Percentiles rank a stretch among this genome's conserved stretches.
phyloP scores from a whole-genome alignment of 1,140 invertebrate genomes.

The Schlechtendalia chinensis region DNA sequence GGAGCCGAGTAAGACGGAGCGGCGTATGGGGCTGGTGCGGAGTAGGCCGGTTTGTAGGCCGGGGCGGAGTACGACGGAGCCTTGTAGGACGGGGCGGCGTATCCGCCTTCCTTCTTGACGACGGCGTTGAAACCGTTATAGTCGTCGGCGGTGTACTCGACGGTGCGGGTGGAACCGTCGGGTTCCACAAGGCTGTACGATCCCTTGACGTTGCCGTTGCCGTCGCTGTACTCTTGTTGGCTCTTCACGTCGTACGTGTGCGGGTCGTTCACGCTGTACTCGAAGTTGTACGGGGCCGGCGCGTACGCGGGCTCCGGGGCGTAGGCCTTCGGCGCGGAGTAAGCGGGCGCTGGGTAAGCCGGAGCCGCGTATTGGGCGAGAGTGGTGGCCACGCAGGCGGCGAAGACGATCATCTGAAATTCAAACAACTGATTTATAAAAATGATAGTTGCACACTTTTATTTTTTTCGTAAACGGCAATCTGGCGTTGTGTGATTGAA shows the following conservation, averaged over 20 bases:
- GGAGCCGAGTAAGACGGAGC: slow-evolving; percentile 47
- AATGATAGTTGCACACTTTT: no score
- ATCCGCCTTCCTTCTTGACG: slow-evolving; percentile 51
- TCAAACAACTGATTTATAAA: no score
- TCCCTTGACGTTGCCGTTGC: slow-evolving; percentile 54
- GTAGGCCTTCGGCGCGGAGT: no score
- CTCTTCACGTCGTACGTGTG: slow-evolving; percentile 55
- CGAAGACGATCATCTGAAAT: slow-evolving; percentile 50
- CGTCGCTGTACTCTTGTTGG: slow-evolving; percentile 55
- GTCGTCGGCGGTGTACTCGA: slow-evolving; percentile 62
- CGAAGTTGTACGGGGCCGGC: slow-evolving; percentile 53
- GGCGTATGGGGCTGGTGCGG: slow-evolving; percentile 42
- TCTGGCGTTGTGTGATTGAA: no score
- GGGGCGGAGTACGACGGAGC: slow-evolving; percentile 46
- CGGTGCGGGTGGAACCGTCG: slow-evolving; percentile 62
- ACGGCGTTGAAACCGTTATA: slow-evolving; percentile 54
- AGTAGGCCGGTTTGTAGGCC: slow-evolving; percentile 49
- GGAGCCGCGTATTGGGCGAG: slow-evolving; percentile 33
- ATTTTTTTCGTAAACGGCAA: no score
- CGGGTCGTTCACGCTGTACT: slow-evolving; percentile 54
- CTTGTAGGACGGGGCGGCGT: slow-evolving; percentile 44
- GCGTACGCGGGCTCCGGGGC: no score
- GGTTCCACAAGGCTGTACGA: slow-evolving; percentile 57
- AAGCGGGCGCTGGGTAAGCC: slow-evolving; percentile 31
- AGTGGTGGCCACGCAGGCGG: slow-evolving; percentile 51